Conservation (phyloP, 2,888 invertebrate species). For the Amitus sp. region DNA sequence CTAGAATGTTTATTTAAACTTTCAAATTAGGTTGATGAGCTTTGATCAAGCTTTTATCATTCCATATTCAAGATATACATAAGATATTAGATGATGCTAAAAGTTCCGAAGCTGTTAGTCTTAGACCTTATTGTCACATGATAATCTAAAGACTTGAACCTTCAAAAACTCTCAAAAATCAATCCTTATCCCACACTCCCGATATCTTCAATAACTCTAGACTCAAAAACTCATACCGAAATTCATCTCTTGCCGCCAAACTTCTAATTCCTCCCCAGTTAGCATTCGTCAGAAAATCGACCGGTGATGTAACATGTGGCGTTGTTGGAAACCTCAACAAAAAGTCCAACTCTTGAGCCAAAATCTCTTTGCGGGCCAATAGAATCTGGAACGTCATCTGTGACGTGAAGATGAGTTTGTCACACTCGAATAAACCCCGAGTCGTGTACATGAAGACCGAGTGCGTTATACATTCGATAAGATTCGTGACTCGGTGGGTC, state of each 20-base stretch:
- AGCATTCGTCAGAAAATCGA: conserved; percentile 91
- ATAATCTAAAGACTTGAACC: too few relatives aligned
- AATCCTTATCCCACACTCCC: too few relatives aligned
- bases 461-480: conserved; percentile 94
- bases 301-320: conserved; percentile 92
- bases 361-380: conserved; percentile 86
- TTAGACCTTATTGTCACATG: too few relatives aligned
- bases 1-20: too few relatives aligned
- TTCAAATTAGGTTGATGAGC: too few relatives aligned
- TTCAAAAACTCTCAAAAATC: too few relatives aligned
- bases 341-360: conserved; percentile 88
- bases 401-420: conserved; percentile 94
- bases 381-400: conserved; percentile 97
- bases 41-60: too few relatives aligned
- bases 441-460: conserved; percentile 96
- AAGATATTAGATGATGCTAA: too few relatives aligned
- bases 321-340: conserved; percentile 91
- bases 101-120: too few relatives aligned
- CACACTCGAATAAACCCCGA: conserved; percentile 93
- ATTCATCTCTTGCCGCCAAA: conserved; percentile 89
- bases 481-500: conserved; percentile 80
- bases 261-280: conserved; percentile 97
- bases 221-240: too few relatives aligned
- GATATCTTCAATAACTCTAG: too few relatives aligned
- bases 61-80: too few relatives aligned